Conservation (phyloP, 2,113 vertebrate species). For the Falco punctatus region DNA sequence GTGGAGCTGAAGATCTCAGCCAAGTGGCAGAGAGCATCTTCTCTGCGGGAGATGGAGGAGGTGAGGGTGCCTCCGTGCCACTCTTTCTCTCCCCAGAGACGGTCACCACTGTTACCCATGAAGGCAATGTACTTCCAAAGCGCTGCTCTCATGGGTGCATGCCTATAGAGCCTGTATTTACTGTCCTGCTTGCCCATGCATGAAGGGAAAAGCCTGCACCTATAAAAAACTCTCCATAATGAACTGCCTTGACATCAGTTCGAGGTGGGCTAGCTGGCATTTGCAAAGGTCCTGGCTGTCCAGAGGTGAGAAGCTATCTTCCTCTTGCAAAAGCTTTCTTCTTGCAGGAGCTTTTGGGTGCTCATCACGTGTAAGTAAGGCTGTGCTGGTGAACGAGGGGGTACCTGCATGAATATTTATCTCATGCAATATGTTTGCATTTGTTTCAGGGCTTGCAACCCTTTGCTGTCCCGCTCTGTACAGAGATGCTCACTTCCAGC, state of each 20-base stretch:
- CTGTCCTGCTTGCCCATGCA: not conserved
- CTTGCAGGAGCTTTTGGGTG: not conserved
- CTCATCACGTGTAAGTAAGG: rapidly evolving
- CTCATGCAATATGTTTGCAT: not conserved
- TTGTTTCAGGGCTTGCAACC: not conserved
- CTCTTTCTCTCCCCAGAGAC: not conserved
- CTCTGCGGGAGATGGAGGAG: not conserved
- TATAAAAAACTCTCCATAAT: not conserved
- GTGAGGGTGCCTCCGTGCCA: not conserved
- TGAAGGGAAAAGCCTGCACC: not conserved
- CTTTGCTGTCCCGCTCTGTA: not conserved
- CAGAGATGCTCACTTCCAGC: not conserved
- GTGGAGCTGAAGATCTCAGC: not conserved
- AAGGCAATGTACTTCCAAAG: not conserved
- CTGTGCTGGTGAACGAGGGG: not conserved
- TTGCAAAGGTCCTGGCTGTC: not conserved
- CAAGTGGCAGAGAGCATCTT: not conserved
- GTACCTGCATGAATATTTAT: not conserved
- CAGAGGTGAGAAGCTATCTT: not conserved
- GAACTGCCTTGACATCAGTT: not conserved
- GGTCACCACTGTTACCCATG: not conserved
- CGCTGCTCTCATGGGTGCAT: rapidly evolving
- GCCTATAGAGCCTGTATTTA: not conserved
- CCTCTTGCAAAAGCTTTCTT: not conserved
- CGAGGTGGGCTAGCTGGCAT: not conserved